Base-by-base conservation (phyloP, 64 coral and sea anemone genomes). In the Astreopora myriophthalma region DNA sequence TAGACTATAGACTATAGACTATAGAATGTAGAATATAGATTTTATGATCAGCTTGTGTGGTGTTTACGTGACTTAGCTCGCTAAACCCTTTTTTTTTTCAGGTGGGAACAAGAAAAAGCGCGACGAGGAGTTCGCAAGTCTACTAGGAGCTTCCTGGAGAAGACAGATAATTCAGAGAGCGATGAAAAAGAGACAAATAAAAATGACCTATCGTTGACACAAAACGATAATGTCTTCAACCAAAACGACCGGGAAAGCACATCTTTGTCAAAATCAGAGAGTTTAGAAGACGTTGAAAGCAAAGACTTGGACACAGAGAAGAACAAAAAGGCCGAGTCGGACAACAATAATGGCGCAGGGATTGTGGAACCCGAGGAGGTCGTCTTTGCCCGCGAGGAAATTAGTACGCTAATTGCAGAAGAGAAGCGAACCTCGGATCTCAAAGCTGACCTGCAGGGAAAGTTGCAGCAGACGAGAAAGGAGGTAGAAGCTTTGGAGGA, bases 301-400 rank as follows among this genome's bases (percentile, higher is more conserved):
- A 97, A 97, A 91, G 95, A 97, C 69, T 76, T 97, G 66, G 95
- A 91, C 48, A 97, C 86, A 11, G 95, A 97, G 74, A 97, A 97
- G 33, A 82, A 87, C 36, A 86, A 79, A 49, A 90, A 66, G 44
- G 62, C 22, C 3, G 33, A 48, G 51, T 62, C 20, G 13, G 35
- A 64, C 14, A 87, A 80, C 87, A 25, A 17, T 22, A 66, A 80
- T 42, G 26, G 67, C 13, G 71, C 86, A 19, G 57, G 23, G 39
- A 52, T 94, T 19, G 87, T 32, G 35, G 95, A 97, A 67, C 95
- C 95, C 0, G 95, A 97, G 23, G 95, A 97, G 35, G 91, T 97
- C 1, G 23, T 73, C 35, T 94, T 90, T 76, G 91, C 95, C 1
- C 91, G 92, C 26, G 95, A 97, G 12, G 95, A 97, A 61, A 97